A percentile compares a stretch with the other conserved stretches of the same genome.
Evolutionary conservation across 1,140 invertebrate genomes (phyloP).

Genomic region (Zaprionus taronus): DNA sequence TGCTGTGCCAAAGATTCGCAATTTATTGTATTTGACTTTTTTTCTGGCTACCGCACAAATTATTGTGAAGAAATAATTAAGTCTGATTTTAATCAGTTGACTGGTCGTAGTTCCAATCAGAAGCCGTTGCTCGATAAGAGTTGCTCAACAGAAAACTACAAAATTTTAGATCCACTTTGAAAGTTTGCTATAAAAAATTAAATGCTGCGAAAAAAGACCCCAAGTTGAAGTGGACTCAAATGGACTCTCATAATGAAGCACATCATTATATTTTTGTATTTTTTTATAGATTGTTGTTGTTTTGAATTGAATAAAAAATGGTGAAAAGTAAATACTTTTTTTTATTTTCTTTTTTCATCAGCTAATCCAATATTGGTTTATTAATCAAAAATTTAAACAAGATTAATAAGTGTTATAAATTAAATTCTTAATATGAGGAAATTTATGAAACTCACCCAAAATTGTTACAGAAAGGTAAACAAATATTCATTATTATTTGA

Average conservation of each 20-base stretch:
- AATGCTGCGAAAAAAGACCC: not conserved
- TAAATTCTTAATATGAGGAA: too few relatives aligned
- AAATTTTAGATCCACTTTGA: not conserved
- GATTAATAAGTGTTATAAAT: too few relatives aligned
- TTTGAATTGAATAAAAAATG: not conserved
- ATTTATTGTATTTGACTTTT: slow-evolving; percentile 10
- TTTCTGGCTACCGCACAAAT: slow-evolving; percentile 47
- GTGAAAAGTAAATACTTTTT: not conserved
- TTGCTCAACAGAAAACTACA: not conserved
- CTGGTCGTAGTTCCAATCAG: slow-evolving; percentile 10
- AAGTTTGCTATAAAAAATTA: not conserved
- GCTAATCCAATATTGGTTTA: not conserved
- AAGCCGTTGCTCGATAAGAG: slow-evolving; percentile 8
- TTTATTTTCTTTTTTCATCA: not conserved
- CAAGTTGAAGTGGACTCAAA: not conserved
- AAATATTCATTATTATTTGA: too few relatives aligned
- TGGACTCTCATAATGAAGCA: not conserved
- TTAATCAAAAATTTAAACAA: not conserved
- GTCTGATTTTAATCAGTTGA: slow-evolving; percentile 11
- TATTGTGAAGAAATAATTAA: slow-evolving; percentile 6
- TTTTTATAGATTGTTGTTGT: not conserved
- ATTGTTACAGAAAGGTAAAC: too few relatives aligned
- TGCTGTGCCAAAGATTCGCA: slow-evolving; percentile 22
- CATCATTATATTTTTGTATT: not conserved
- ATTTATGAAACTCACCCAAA: too few relatives aligned